These are phyloP conservation scores for Ursus arctos DNA, from an alignment of 2,113 vertebrate species.

Conservation along the genomic window DNA sequence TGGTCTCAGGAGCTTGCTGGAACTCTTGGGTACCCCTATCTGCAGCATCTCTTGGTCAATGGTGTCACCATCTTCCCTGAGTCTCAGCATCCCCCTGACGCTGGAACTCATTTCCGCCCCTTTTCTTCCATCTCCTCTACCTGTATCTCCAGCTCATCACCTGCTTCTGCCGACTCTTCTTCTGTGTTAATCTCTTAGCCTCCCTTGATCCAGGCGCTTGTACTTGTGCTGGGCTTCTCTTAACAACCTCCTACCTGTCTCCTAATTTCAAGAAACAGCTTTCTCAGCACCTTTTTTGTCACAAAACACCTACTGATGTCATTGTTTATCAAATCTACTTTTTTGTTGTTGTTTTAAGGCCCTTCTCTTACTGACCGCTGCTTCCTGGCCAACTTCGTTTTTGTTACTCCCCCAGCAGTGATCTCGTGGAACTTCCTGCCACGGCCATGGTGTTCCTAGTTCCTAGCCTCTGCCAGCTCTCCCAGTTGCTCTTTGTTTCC, in stretches of 20 bases:
- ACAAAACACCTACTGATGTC: not conserved
- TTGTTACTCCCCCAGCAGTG: not conserved
- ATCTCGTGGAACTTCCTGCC: rapidly evolving
- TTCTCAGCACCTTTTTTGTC: not conserved
- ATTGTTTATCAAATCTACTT: not conserved
- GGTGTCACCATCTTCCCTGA: not conserved
- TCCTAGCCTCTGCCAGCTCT: not conserved
- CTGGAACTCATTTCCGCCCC: not conserved
- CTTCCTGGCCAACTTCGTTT: not conserved
- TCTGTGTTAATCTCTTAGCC: not conserved
- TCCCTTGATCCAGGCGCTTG: not conserved
- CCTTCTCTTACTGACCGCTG: not conserved
- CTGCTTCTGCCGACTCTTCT: not conserved
- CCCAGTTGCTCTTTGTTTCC: not conserved
- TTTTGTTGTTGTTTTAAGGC: not conserved
- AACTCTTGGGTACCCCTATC: too few species aligned
- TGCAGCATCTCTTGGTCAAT: not conserved
- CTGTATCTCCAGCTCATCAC: not conserved
- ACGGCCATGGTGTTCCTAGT: rapidly evolving
- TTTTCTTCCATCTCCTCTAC: not conserved
- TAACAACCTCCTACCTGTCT: not conserved
- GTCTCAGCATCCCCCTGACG: not conserved
- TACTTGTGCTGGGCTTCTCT: not conserved
- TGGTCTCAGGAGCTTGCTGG: not conserved
- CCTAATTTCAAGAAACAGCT: not conserved